A percentile compares a stretch with the other conserved stretches of the same genome.
Evolutionary conservation across 2,888 invertebrate genomes (phyloP).

Genomic region (Heteropelma amictum): DNA sequence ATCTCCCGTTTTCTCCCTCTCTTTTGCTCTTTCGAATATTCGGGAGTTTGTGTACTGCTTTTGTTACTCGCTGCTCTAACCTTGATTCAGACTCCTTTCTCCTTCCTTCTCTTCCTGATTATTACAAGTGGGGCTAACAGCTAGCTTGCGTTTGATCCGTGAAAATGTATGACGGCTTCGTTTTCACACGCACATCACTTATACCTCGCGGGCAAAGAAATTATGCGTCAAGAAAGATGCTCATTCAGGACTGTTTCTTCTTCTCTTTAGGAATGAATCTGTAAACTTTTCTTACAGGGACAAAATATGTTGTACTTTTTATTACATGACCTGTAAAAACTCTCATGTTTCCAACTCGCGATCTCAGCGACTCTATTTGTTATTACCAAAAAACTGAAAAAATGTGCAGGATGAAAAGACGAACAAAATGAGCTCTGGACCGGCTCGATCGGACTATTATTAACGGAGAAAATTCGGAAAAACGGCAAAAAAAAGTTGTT

Average conservation of each 20-base stretch:
- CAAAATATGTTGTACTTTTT: too few species aligned
- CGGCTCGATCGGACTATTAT: too few species aligned
- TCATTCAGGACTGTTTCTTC: neutral
- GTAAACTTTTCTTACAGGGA: neutral
- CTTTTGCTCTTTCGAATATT: neutral
- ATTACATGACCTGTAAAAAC: too few species aligned
- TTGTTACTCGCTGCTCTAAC: conserved; percentile 13
- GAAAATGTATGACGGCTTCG: conserved; percentile 5
- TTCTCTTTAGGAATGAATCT: neutral
- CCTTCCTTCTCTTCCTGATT: conserved; percentile 21
- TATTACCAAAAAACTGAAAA: too few species aligned
- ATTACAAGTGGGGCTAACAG: conserved; percentile 20
- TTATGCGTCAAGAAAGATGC: conserved; percentile 25
- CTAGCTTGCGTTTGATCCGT: conserved; percentile 29
- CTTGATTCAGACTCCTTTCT: conserved; percentile 26
- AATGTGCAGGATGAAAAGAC: too few species aligned
- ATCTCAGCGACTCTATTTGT: too few species aligned
- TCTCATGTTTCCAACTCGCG: too few species aligned
- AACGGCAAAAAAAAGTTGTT: too few species aligned
- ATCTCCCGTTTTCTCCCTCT: conserved; percentile 4
- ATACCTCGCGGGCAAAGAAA: conserved; percentile 14
- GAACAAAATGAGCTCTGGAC: too few species aligned
- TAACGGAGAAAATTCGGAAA: too few species aligned
- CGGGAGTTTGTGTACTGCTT: conserved; percentile 27
- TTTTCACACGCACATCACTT: conserved; percentile 26